Base-by-base conservation (phyloP, 1,140 invertebrate genomes). In the Caenorhabditis tropicalis region DNA sequence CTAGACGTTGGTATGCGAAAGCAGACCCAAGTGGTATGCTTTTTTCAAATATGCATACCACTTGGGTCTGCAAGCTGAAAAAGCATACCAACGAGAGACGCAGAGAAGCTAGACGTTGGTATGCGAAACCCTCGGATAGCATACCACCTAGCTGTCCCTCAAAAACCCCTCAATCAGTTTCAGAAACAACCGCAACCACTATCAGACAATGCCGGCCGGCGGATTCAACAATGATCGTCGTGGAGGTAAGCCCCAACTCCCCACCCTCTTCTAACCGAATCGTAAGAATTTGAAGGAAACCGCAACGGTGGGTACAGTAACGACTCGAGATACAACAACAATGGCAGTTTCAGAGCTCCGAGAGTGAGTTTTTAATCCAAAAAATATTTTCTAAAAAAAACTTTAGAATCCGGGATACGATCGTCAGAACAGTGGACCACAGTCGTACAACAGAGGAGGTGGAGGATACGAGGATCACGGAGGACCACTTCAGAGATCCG, bases 171-270 rank as follows among this genome's bases (percentile, higher is more conserved):
- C n/a, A n/a, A n/a, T n/a, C n/a, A n/a, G n/a, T 7, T 24, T 12
- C 24, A 43, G 9, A 16, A 39, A 36, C 19, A 74, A 43, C n/a
- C 65, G 58, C 29, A 65, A 65, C 58, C 33, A 74, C 33, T 15
- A 74, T 12, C 39, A 43, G 7, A 74, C 65, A 43, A 74, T 74
- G 65, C 65, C 65, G 36, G 36, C 65, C 15, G 65, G 65, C 36
- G 65, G 65, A 74, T 74, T 36, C n/a, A n/a, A n/a, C n/a, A n/a
- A 74, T 43, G 65, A 74, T 74, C 65, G 65, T 74, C 65, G 65
- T 74, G 65, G 65, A 74, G 65, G 65, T 43, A 24, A 5, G 29
- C 10, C 24, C 53, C 48, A 15, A 5, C n/a, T 51, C n/a, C 10
- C 15, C 15, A 6, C 48, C 2, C 2, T 16, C 0, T 56, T 56